Evolutionary conservation across 2,888 invertebrate genomes (phyloP).

Genomic region (Dascillus cervinus): DNA sequence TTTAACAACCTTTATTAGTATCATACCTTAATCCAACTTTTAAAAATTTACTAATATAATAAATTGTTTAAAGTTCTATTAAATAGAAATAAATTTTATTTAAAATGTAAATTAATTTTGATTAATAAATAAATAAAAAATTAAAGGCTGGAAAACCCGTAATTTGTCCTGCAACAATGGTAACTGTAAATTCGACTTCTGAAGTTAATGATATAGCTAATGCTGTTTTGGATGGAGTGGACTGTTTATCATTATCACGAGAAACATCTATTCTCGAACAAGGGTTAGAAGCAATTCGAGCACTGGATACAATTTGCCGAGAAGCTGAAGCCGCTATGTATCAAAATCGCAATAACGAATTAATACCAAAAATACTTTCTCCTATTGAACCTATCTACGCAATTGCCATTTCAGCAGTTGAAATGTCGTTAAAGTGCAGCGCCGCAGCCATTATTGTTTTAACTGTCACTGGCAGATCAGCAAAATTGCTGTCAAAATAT

Average conservation of each 20-base stretch:
- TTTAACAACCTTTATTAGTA: no score
- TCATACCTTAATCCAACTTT: no score
- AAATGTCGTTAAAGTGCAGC: constrained; percentile 61
- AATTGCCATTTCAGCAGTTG: constrained; percentile 64
- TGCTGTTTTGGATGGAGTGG: constrained; percentile 81
- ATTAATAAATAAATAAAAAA: background rate
- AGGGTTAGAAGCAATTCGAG: constrained; percentile 63
- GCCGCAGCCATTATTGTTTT: constrained; percentile 71
- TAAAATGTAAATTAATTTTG: background rate
- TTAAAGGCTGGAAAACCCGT: constrained; percentile 72
- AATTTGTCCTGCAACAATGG: constrained; percentile 80
- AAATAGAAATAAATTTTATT: no score
- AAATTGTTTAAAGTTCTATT: no score
- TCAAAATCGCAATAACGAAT: constrained; percentile 67
- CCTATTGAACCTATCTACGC: constrained; percentile 55
- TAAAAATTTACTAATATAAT: no score
- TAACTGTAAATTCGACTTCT: constrained; percentile 65
- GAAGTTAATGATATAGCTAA: constrained; percentile 89
- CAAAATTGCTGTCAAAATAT: constrained; percentile 59
- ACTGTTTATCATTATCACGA: constrained; percentile 80
- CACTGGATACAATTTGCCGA: constrained; percentile 65
- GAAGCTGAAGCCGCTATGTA: constrained; percentile 83
- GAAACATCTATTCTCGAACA: constrained; percentile 72
- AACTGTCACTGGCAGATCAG: constrained; percentile 66
- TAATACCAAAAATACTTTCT: constrained; percentile 32